Evolutionary conservation across 1,140 invertebrate genomes (phyloP), one percentile per base, ranked within the genome.

Genomic region (Mya arenaria): DNA sequence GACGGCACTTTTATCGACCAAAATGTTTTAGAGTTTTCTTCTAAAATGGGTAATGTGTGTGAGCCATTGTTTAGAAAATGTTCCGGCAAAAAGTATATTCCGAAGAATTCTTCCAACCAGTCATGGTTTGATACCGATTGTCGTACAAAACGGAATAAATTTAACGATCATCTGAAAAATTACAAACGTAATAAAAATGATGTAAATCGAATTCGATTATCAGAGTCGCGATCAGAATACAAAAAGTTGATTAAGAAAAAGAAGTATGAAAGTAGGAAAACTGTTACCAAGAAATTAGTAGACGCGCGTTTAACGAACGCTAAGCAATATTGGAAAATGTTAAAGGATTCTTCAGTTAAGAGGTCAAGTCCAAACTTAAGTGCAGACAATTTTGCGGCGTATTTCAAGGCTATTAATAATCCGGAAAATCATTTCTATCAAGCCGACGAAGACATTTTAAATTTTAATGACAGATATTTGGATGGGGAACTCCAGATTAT

Each of bases 351-450:
- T 6, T 15, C 17, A 30, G 32, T n/a, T n/a, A 4, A 4, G 3
- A 30, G 5, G 8, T 17, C 3, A 4, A 34, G 28, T 6, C 13
- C 13, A 13, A 32, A 13, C 36, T 15, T 62, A 30, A 30, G 28
- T 28, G 13, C 36, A 30, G 25, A 62, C 36, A 62, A 15, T 4
- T 30, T 62, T 30, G 60, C 60, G 4, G 28, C 28, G 4, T 62
- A 62, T 62, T 62, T 62, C n/a, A 62, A 62, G 36, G 60, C 28
- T 34, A 62, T 62, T 6, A 62, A 62, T 23, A 62, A 62, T 32
- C 60, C 60, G 5, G 55, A n/a, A n/a, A n/a, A n/a, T n/a, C n/a
- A n/a, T n/a, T n/a, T n/a, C n/a, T n/a, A n/a, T n/a, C n/a, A n/a
- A n/a, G n/a, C n/a, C n/a, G n/a, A n/a, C n/a, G n/a, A n/a, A n/a